phyloP scores from a whole-genome alignment of 2,113 vertebrate genomes.

The Baryphthengus martii region DNA sequence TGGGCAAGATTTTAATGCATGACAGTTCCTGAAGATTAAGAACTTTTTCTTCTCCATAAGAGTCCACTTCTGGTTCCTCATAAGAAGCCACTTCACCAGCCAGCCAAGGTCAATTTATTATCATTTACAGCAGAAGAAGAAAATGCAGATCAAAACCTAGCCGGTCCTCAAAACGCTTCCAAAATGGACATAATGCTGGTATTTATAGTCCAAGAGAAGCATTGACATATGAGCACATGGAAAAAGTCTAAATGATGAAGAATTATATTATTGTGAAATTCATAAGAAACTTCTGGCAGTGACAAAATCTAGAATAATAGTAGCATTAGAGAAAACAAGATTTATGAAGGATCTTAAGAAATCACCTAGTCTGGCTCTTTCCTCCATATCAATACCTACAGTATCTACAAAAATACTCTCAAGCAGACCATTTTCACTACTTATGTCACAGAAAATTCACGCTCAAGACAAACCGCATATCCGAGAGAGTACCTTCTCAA shows the following conservation, averaged over 20 bases:
- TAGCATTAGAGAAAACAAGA: not conserved
- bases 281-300: not conserved
- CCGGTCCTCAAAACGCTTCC: not conserved
- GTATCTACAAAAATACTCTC: not conserved
- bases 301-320: not conserved
- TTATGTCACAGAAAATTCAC: not conserved
- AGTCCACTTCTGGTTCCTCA: not conserved
- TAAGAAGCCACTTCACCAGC: not conserved
- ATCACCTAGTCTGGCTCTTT: not conserved
- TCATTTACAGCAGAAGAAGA: not conserved
- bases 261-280: not conserved
- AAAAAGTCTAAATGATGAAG: not conserved
- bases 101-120: not conserved
- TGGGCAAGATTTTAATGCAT: not conserved
- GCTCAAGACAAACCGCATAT: not conserved
- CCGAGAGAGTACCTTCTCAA: not conserved
- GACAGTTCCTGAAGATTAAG: not conserved
- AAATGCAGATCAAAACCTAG: not conserved
- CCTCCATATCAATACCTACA: not conserved
- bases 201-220: not conserved
- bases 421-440: not conserved
- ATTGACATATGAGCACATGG: not conserved
- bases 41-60: not conserved
- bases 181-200: not conserved
- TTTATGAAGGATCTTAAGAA: not conserved